Conservation (phyloP, 2,113 vertebrate genomes). For the Aspiorhynchus laticeps region DNA sequence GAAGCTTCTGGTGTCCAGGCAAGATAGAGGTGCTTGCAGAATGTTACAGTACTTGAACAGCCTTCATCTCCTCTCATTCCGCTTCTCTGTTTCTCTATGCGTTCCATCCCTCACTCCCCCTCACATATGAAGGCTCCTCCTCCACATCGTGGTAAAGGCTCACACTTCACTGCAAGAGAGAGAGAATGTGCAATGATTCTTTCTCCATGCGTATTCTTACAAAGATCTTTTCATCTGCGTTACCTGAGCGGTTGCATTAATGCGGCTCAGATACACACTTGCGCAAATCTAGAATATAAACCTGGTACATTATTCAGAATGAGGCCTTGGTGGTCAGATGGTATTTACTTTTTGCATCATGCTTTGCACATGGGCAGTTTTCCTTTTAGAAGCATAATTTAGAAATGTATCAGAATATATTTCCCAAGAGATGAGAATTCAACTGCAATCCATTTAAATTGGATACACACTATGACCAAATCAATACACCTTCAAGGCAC, state of each 20-base stretch:
- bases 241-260: not conserved
- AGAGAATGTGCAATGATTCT: slow-evolving; percentile 54
- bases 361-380: not conserved
- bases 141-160: slow-evolving; percentile 69
- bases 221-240: not conserved
- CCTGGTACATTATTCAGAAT: not conserved
- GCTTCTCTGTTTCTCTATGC: slow-evolving; percentile 40
- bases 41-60: slow-evolving; percentile 48
- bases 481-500: slow-evolving; percentile 3
- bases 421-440: slow-evolving; percentile 2
- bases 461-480: not conserved
- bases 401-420: not conserved
- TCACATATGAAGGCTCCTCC: slow-evolving; percentile 67
- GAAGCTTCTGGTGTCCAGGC: slow-evolving; percentile 30
- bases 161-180: slow-evolving; percentile 71
- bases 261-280: not conserved
- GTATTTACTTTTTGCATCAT: not conserved
- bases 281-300: slow-evolving; percentile 23
- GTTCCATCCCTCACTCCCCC: slow-evolving; percentile 47
- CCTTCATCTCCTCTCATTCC: slow-evolving; percentile 49
- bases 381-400: not conserved
- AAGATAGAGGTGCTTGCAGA: slow-evolving; percentile 51
- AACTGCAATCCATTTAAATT: not conserved
- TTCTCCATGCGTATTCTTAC: not conserved
- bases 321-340: not conserved